Evolutionary conservation across 2,797 vertebrate species (phyloP).

Genomic region (Crocidura indochinensis): DNA sequence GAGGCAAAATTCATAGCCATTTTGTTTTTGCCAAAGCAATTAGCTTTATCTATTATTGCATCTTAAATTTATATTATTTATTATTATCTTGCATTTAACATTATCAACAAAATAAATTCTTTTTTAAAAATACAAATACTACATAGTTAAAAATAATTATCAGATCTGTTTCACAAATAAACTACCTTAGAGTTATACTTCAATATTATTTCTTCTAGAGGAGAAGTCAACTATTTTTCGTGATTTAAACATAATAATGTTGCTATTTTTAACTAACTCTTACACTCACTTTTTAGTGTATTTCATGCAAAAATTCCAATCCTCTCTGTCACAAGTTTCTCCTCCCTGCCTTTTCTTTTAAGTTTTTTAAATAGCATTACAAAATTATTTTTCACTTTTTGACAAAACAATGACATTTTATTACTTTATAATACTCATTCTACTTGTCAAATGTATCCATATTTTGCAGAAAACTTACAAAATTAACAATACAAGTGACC

Average conservation of each 20-base stretch:
- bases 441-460: neutral
- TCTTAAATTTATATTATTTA: constrained; percentile 48
- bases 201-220: neutral
- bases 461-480: no score
- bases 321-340: neutral
- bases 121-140: neutral
- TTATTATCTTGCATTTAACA: neutral
- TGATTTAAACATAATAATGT: neutral
- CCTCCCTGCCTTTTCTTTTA: neutral
- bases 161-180: constrained; percentile 9
- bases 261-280: neutral
- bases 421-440: neutral
- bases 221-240: constrained; percentile 14
- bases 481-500: neutral
- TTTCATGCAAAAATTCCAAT: constrained; percentile 40
- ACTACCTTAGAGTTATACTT: neutral
- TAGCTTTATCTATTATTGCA: constrained; percentile 14
- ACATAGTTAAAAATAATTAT: neutral
- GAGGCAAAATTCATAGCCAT: neutral
- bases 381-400: neutral
- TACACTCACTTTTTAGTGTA: constrained; percentile 18
- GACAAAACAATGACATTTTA: neutral
- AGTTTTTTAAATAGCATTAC: constrained; percentile 25
- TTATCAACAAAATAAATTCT: neutral
- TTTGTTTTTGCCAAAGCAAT: constrained; percentile 21